Evolutionary conservation across 2,888 invertebrate genomes (phyloP).

Genomic region (Leptinotarsa rubiginosa): DNA sequence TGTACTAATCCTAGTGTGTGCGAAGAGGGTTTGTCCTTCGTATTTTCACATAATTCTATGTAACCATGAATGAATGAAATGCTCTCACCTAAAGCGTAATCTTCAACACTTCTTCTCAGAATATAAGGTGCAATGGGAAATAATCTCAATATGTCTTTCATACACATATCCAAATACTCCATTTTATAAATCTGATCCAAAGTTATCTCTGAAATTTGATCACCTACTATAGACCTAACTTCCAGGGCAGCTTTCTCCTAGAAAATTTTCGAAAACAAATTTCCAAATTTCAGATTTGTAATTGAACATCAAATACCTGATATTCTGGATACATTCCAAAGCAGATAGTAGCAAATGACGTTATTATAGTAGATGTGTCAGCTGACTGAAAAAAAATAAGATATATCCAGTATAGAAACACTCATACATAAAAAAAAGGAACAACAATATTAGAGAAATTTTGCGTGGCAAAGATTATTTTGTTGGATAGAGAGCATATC

Average conservation of each 20-base stretch:
- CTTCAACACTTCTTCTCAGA: slow-evolving; percentile 52
- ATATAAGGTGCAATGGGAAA: slow-evolving; percentile 59
- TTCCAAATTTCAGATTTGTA: not conserved
- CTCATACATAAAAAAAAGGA: too few relatives aligned
- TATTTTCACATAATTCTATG: too few relatives aligned
- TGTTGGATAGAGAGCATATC: too few relatives aligned
- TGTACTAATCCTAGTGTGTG: too few relatives aligned
- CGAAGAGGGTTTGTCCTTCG: too few relatives aligned
- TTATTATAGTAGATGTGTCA: slow-evolving; percentile 55
- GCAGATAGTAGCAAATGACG: slow-evolving; percentile 50
- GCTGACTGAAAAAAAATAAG: slow-evolving; percentile 52
- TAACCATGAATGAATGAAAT: too few relatives aligned
- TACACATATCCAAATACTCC: slow-evolving; percentile 57
- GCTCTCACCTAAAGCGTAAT: slow-evolving; percentile 53
- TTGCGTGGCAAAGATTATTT: too few relatives aligned
- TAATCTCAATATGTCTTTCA: slow-evolving; percentile 57
- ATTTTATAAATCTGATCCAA: slow-evolving; percentile 53
- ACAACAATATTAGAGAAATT: too few relatives aligned
- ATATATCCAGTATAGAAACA: too few relatives aligned
- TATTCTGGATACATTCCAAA: slow-evolving; percentile 61
- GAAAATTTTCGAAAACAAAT: not conserved
- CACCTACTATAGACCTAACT: slow-evolving; percentile 53
- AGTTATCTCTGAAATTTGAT: slow-evolving; percentile 43
- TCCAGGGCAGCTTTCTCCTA: slow-evolving; percentile 54
- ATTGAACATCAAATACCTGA: slow-evolving; percentile 49